phyloP scores from a whole-genome alignment of 2,888 invertebrate genomes.

The Apotomis turbidana region DNA sequence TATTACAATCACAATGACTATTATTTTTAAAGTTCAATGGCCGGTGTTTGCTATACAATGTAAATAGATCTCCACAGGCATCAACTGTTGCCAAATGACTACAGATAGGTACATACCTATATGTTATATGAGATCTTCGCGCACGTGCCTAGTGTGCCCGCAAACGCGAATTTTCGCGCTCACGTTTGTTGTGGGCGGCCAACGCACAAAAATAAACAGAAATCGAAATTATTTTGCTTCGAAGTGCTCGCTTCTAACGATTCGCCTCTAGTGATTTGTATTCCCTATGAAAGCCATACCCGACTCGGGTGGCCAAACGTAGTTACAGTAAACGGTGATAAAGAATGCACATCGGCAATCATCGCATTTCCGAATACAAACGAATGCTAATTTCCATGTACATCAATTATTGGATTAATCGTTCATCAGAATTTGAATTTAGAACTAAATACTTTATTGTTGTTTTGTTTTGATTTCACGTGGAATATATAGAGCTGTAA shows the following conservation, averaged over 20 bases:
- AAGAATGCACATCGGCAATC: too few relatives aligned
- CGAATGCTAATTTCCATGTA: too few relatives aligned
- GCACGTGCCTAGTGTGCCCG: not conserved
- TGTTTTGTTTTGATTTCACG: too few relatives aligned
- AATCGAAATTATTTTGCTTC: slow-evolving; percentile 17
- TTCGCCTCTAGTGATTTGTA: not conserved
- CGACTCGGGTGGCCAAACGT: too few relatives aligned
- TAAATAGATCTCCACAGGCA: not conserved
- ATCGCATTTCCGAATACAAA: too few relatives aligned
- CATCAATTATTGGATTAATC: too few relatives aligned
- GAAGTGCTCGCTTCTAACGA: not conserved
- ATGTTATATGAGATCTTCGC: not conserved
- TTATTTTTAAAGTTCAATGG: not conserved
- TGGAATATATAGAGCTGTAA: too few relatives aligned
- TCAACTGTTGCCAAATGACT: not conserved
- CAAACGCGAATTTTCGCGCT: not conserved
- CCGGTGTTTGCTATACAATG: not conserved
- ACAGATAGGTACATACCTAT: not conserved
- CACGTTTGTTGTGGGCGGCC: slow-evolving; percentile 12
- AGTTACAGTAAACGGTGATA: too few relatives aligned
- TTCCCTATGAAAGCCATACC: too few relatives aligned
- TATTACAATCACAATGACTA: not conserved
- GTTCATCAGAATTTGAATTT: too few relatives aligned
- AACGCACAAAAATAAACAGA: slow-evolving; percentile 1
- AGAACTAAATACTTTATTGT: too few relatives aligned